A percentile compares a stretch with the other conserved stretches of the same genome.
Conservation (phyloP, 37 sponge, comb jelly and placozoan genomes). For the Hormiphora californensis region DNA sequence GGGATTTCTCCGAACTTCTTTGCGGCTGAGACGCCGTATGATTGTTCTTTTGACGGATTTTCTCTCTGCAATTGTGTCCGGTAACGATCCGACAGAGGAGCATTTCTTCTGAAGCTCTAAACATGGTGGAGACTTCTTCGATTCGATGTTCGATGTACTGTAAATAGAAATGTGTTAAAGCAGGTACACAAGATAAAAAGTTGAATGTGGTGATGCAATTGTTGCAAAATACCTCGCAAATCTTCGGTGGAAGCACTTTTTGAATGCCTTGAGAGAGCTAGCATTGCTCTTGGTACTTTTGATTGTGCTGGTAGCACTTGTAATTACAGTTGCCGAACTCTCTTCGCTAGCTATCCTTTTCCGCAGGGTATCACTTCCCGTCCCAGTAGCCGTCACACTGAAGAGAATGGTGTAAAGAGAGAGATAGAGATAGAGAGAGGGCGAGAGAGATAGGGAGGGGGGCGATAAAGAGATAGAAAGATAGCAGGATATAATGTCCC, state of each 20-base stretch:
- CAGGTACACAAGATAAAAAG: background rate
- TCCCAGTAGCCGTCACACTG: constrained; percentile 33
- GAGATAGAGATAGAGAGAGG: background rate
- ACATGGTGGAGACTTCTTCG: background rate
- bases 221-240: constrained; percentile 8
- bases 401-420: background rate
- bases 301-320: background rate
- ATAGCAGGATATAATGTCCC: too few species aligned
- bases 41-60: background rate
- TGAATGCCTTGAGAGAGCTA: constrained; percentile 16
- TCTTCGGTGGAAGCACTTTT: constrained; percentile 49
- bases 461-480: background rate
- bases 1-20: background rate
- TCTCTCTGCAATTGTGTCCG: background rate
- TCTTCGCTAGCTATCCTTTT: constrained; percentile 15
- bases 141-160: constrained; percentile 44
- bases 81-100: constrained; percentile 33
- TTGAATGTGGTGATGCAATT: background rate
- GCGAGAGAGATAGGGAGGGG: background rate
- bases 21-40: constrained; percentile 42
- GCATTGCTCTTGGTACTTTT: constrained; percentile 28
- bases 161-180: background rate
- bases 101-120: constrained; percentile 26
- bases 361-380: constrained; percentile 3
- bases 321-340: background rate